Evolutionary conservation across 2,797 vertebrate genomes (phyloP), one percentile per base, ranked within the genome.

Genomic region (Anas flavirostris): DNA sequence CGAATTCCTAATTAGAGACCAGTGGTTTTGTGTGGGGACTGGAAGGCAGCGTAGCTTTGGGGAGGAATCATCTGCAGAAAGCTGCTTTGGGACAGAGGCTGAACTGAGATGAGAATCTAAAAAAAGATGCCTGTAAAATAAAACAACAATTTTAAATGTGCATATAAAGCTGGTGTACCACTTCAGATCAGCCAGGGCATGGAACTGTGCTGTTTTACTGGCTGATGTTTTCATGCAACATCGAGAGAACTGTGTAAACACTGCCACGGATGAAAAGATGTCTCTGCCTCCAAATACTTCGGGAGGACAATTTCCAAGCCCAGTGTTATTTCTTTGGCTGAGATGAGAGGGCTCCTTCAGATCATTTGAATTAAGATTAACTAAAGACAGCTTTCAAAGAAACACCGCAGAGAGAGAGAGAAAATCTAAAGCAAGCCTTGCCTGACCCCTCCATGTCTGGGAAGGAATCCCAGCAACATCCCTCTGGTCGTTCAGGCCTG

Each of bases 1-100:
- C 89, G 90, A 87, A 92, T 96, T 95, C 69, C 59, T 96, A 76
- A 94, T 91, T 91, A 82, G 77, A 88, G 82, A 76, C 75, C 59
- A 48, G 79, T 19, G 66, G 76, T 87, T 96, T 93, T 0, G 1
- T 84, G 75, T 77, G 77, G 31, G 83, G 82, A 85, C 82, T 91
- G 74, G 81, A 89, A 93, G 56, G 31, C 2, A 0, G 26, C 37
- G 44, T 67, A 84, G 58, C 60, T 86, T 88, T 92, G 41, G 13
- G 35, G 50, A 59, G 53, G 69, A 78, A 44, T 91, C 50, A 37
- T 81, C 64, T 31, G 28, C 50, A 23, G 59, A 91, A 82, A 87
- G 21, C 58, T 81, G n/a, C 46, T 78, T 75, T 81, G 58, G 55
- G 31, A 59, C 29, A 80, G 50, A 89, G 48, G 48, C 48, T 64